Percentiles rank a stretch among this genome's conserved stretches.
Conservation (phyloP, 2,113 vertebrate genomes). For the Isurus oxyrinchus region DNA sequence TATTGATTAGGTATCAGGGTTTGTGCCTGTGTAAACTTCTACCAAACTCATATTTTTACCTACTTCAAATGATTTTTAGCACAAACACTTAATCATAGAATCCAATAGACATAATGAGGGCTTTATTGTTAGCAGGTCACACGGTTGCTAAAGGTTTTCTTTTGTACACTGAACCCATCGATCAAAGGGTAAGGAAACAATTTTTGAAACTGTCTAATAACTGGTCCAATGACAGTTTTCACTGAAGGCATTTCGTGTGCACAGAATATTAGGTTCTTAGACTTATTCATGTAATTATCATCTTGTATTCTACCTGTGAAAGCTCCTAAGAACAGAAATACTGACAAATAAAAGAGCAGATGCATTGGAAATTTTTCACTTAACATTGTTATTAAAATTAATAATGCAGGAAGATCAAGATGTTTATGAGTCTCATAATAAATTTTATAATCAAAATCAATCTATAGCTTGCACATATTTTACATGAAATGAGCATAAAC, state of each 20-base stretch:
- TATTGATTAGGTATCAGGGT: not conserved
- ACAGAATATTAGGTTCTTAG: not conserved
- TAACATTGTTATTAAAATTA: not conserved
- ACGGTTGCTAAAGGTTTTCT: not conserved
- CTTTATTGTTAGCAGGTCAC: not conserved
- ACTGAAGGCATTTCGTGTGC: not conserved
- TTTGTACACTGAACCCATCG: not conserved
- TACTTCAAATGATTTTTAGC: not conserved
- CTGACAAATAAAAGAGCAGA: not conserved
- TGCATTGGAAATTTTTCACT: not conserved
- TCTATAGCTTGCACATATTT: not conserved
- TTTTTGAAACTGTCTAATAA: not conserved
- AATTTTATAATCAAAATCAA: not conserved
- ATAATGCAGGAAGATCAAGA: not conserved
- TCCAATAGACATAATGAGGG: not conserved
- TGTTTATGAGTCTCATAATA: not conserved
- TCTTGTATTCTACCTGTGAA: not conserved
- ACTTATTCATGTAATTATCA: not conserved
- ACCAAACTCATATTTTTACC: not conserved
- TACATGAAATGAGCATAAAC: not conserved
- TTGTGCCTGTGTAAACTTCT: not conserved
- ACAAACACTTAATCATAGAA: not conserved
- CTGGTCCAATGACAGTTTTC: not conserved
- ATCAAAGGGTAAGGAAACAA: not conserved
- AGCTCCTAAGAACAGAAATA: not conserved